A percentile compares a stretch with the other conserved stretches of the same genome.
phyloP scores from a whole-genome alignment of 64 coral and sea anemone genomes.

The Trachythela sp. region DNA sequence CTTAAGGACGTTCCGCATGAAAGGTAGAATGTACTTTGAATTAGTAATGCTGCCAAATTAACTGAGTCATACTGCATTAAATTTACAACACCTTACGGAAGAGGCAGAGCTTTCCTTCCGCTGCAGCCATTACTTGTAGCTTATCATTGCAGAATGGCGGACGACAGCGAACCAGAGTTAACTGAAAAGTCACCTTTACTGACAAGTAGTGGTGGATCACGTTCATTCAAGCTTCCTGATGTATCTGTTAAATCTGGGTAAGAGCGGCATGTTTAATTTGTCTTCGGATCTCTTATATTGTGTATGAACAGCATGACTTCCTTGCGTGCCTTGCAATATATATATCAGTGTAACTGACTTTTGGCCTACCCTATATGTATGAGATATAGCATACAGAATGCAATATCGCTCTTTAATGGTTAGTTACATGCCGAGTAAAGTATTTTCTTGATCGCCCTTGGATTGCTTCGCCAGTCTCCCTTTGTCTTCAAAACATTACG shows the following conservation, averaged over 20 bases:
- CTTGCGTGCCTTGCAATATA: neutral
- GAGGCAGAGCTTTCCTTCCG: neutral
- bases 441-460: too few relatives aligned
- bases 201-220: neutral
- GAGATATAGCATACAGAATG: too few relatives aligned
- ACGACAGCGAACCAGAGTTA: neutral
- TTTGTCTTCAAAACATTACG: too few relatives aligned
- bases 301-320: neutral
- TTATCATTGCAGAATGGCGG: neutral
- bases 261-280: neutral
- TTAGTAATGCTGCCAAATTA: too few relatives aligned
- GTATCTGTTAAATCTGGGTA: slow-evolving; percentile 1
- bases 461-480: too few relatives aligned
- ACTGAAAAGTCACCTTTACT: slow-evolving; percentile 3
- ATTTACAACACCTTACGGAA: neutral
- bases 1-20: too few relatives aligned
- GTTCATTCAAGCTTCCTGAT: neutral
- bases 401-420: too few relatives aligned
- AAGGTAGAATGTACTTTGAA: too few relatives aligned
- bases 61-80: neutral
- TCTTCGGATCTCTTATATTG: neutral
- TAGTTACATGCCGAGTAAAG: too few relatives aligned
- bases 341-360: too few relatives aligned
- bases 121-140: neutral
- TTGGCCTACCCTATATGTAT: too few relatives aligned